These are phyloP conservation scores for Craseonycteris thonglongyai DNA, from an alignment of 2,113 vertebrate species.

Conservation along the genomic window DNA sequence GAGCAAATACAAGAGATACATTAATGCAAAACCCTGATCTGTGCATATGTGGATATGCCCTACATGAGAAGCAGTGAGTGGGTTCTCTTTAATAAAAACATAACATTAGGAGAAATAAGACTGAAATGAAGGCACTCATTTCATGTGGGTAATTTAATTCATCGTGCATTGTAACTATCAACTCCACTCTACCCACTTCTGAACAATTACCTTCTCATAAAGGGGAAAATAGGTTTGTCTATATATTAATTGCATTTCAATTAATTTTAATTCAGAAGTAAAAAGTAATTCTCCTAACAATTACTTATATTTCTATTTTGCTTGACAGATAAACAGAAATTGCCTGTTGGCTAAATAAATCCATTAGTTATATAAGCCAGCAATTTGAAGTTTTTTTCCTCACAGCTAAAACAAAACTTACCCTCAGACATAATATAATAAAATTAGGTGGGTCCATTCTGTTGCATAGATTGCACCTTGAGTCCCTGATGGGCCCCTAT, in stretches of 20 bases:
- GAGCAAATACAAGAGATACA: not conserved
- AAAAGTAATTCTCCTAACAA: conserved; percentile 27
- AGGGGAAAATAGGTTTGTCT: conserved; percentile 27
- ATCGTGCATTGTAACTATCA: not conserved
- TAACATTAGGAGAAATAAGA: not conserved
- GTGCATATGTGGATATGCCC: accelerated
- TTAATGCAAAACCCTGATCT: not conserved
- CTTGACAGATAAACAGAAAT: conserved; percentile 60
- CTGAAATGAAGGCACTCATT: not conserved
- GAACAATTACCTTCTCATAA: conserved; percentile 18
- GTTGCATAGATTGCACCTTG: not conserved
- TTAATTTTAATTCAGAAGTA: no score
- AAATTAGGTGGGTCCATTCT: not conserved
- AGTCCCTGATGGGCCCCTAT: not conserved
- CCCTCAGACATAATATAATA: not conserved
- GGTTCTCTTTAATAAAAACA: not conserved
- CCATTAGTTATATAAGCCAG: not conserved
- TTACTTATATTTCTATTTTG: conserved; percentile 47
- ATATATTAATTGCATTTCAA: conserved; percentile 35
- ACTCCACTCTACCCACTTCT: not conserved
- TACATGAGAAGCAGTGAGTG: not conserved
- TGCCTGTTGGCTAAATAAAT: conserved; percentile 33
- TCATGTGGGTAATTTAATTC: not conserved
- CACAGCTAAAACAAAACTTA: not conserved
- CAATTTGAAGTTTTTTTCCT: not conserved